Conservation (phyloP, 2,113 vertebrate species). For the Cyphomyrus discorhynchus region DNA sequence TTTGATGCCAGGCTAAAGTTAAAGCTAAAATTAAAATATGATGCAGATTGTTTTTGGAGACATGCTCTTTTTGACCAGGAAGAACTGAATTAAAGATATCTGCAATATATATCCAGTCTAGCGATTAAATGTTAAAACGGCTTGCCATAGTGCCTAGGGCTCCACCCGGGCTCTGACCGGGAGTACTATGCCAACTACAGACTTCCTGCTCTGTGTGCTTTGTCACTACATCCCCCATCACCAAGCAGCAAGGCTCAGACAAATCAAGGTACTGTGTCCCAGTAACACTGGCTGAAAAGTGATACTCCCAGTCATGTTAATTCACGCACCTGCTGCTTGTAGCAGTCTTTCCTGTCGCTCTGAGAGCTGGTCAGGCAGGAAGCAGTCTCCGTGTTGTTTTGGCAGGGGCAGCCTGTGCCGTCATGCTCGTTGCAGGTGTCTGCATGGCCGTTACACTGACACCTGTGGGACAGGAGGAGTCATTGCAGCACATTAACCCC, state of each 20-base stretch:
- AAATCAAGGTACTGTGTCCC: background rate
- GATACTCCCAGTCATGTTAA: background rate
- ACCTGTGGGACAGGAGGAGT: constrained; percentile 52
- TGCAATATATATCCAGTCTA: too few species aligned
- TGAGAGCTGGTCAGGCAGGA: constrained; percentile 76
- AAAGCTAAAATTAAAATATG: too few species aligned
- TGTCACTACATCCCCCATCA: background rate
- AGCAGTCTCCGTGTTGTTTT: constrained; percentile 86
- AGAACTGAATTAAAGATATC: too few species aligned
- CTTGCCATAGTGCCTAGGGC: too few species aligned
- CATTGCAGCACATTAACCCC: background rate
- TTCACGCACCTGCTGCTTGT: constrained; percentile 58
- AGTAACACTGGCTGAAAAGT: background rate
- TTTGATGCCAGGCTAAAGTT: too few species aligned
- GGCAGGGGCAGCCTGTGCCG: constrained; percentile 81
- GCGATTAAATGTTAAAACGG: too few species aligned
- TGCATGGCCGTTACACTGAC: constrained; percentile 85
- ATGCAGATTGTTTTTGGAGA: too few species aligned
- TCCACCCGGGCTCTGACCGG: background rate
- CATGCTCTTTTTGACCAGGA: too few species aligned
- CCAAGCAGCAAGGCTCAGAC: background rate
- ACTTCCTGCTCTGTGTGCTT: background rate
- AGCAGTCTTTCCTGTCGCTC: constrained; percentile 72
- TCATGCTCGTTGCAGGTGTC: constrained; percentile 81
- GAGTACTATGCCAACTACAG: background rate